These are phyloP conservation scores for Andinoacara biseriatus DNA, from an alignment of 2,113 vertebrate genomes.

Conservation along the genomic window DNA sequence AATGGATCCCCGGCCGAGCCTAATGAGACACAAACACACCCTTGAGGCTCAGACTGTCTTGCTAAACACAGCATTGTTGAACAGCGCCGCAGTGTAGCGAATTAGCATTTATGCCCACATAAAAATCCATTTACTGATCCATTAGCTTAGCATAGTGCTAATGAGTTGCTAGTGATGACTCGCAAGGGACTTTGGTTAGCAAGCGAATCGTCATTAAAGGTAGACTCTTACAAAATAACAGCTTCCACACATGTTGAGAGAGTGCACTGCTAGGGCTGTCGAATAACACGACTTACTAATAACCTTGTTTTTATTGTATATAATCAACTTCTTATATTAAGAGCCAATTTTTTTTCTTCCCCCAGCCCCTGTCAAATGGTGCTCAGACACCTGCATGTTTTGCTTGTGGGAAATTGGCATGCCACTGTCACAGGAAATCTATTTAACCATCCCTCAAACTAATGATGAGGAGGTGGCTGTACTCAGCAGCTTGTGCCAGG, in stretches of 20 bases:
- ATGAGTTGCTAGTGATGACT: conserved; percentile 68
- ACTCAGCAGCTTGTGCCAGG: conserved; percentile 37
- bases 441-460: conserved; percentile 51
- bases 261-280: not conserved
- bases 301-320: not conserved
- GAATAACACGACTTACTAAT: not conserved
- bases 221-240: conserved; percentile 2
- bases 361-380: not conserved
- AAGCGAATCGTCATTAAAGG: conserved; percentile 34
- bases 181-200: conserved; percentile 51
- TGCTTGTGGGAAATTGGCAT: conserved; percentile 19
- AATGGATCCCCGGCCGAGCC: conserved; percentile 44
- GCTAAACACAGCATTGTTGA: conserved; percentile 58
- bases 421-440: conserved; percentile 53
- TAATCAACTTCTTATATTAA: not conserved
- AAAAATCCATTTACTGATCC: conserved; percentile 78
- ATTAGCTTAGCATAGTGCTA: conserved; percentile 77
- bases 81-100: conserved; percentile 40
- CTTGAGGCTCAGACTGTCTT: conserved; percentile 42
- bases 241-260: conserved; percentile 3
- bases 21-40: conserved; percentile 70
- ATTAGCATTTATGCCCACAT: conserved; percentile 74
- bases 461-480: conserved; percentile 41
- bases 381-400: conserved; percentile 29
- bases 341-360: not conserved